These are phyloP conservation scores for Dufourea novaeangliae DNA, from an alignment of 1,140 invertebrate genomes.

Conservation along the genomic window DNA sequence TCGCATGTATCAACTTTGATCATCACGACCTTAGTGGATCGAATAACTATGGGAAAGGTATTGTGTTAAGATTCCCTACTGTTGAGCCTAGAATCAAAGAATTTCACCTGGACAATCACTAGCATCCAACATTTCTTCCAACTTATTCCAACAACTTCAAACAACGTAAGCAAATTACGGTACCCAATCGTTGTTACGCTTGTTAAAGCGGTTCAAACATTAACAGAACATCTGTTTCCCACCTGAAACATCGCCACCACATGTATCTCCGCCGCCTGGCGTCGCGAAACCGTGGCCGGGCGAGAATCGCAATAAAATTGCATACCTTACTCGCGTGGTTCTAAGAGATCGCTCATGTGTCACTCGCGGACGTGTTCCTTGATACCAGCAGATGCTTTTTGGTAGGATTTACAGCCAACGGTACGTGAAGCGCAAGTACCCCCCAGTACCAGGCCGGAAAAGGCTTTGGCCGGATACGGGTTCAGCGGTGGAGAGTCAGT, in stretches of 20 bases:
- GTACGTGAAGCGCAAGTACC: conserved; percentile 57
- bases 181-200: no score
- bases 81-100: no score
- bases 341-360: conserved; percentile 56
- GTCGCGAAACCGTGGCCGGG: neutral
- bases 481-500: conserved; percentile 30
- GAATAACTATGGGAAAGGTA: no score
- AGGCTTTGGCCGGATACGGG: conserved; percentile 49
- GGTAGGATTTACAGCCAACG: conserved; percentile 58
- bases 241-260: neutral
- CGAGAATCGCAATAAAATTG: conserved; percentile 55
- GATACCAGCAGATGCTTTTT: conserved; percentile 61
- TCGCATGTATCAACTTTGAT: no score
- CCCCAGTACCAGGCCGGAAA: conserved; percentile 33
- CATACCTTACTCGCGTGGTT: conserved; percentile 30
- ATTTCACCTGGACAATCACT: no score
- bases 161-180: no score
- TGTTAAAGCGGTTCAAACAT: conserved; percentile 5
- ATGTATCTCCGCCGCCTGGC: neutral
- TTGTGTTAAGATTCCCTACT: no score
- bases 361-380: conserved; percentile 55
- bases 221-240: neutral
- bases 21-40: no score
- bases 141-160: no score
- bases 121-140: no score